Conservation (phyloP, 2,888 invertebrate genomes). For the Pyrrhia umbra region DNA sequence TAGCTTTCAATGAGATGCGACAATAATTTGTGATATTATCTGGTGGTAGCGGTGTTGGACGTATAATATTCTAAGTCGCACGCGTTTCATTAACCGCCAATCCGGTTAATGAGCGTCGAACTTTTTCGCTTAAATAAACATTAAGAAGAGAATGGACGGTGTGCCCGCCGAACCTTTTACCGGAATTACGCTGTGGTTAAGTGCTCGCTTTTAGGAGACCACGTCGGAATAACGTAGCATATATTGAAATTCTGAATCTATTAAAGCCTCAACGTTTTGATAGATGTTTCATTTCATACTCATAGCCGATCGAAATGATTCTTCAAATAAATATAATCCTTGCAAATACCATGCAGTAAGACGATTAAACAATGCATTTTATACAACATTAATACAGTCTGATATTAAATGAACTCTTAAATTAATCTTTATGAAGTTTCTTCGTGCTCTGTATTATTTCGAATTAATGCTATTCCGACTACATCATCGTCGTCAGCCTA, state of each 20-base stretch:
- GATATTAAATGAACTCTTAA: too few relatives aligned
- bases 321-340: not conserved
- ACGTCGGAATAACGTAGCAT: slow-evolving; percentile 71
- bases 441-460: too few relatives aligned
- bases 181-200: slow-evolving; percentile 84
- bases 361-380: too few relatives aligned
- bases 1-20: slow-evolving; percentile 81
- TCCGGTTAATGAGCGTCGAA: slow-evolving; percentile 85
- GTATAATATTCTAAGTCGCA: slow-evolving; percentile 77
- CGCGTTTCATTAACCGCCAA: slow-evolving; percentile 84
- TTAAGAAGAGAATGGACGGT: slow-evolving; percentile 83
- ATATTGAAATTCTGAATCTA: slow-evolving; percentile 48
- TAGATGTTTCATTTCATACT: slow-evolving; percentile 19
- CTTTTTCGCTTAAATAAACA: slow-evolving; percentile 88
- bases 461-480: too few relatives aligned
- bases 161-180: slow-evolving; percentile 82
- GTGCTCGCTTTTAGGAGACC: slow-evolving; percentile 79
- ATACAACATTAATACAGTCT: too few relatives aligned
- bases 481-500: too few relatives aligned
- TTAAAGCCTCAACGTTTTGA: too few relatives aligned
- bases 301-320: not conserved
- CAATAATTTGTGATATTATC: slow-evolving; percentile 85
- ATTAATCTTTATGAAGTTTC: too few relatives aligned
- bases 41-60: slow-evolving; percentile 64
- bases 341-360: not conserved